Evolutionary conservation across 2,888 invertebrate species (phyloP).

Genomic region (Eustalomyia histrio): DNA sequence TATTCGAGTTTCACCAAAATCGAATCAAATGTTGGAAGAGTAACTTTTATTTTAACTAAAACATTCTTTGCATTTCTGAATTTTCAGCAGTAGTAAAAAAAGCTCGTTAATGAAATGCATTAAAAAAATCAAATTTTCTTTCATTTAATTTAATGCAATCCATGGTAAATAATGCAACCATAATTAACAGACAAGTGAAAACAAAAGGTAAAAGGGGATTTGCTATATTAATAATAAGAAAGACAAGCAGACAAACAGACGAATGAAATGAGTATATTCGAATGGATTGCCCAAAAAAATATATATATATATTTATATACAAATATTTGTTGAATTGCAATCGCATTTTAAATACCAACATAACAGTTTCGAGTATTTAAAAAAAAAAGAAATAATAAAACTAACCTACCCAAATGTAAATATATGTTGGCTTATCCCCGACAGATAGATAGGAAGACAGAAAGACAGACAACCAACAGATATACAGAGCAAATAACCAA

Average conservation of each 20-base stretch:
- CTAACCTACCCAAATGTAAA: slow-evolving; percentile 59
- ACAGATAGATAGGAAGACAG: slow-evolving; percentile 9
- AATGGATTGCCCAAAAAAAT: slow-evolving; percentile 24
- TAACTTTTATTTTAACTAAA: too few species aligned
- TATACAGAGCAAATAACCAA: background rate
- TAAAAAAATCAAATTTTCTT: slow-evolving; percentile 34
- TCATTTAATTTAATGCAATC: slow-evolving; percentile 52
- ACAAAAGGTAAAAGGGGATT: slow-evolving; percentile 36
- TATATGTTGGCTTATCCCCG: slow-evolving; percentile 48
- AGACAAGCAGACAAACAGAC: slow-evolving; percentile 4
- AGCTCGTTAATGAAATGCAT: slow-evolving; percentile 36
- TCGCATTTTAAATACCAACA: slow-evolving; percentile 38
- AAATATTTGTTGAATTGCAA: slow-evolving; percentile 36
- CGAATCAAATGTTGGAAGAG: too few species aligned
- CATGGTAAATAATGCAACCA: slow-evolving; percentile 46
- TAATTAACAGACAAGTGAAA: slow-evolving; percentile 48
- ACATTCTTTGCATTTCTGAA: too few species aligned
- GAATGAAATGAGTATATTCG: background rate
- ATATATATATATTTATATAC: background rate
- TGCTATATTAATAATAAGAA: slow-evolving; percentile 20
- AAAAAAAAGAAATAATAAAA: too few species aligned
- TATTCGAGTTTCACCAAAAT: too few species aligned
- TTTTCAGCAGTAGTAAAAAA: background rate
- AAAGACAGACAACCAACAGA: slow-evolving; percentile 15
- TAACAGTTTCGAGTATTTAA: slow-evolving; percentile 26